Evolutionary conservation across 2,113 vertebrate species (phyloP).

Genomic region (Osmerus eperlanus): DNA sequence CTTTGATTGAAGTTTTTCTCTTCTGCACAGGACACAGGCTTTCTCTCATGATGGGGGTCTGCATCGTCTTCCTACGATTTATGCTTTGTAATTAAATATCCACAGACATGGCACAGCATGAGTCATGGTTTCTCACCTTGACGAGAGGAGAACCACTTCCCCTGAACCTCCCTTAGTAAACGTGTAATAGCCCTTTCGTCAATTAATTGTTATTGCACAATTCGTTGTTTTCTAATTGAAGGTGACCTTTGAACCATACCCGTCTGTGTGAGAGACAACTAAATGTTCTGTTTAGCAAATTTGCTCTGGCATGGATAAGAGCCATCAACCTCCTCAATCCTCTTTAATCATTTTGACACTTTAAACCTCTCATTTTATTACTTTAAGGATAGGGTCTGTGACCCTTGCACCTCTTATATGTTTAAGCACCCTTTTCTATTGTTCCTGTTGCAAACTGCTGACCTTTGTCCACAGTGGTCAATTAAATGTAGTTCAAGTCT

Average conservation of each 20-base stretch:
- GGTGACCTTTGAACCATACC: slow-evolving; percentile 43
- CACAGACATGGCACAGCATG: slow-evolving; percentile 11
- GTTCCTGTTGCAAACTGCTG: not conserved
- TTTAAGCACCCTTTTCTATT: not conserved
- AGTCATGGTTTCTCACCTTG: not conserved
- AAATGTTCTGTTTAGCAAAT: no score
- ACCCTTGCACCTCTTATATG: not conserved
- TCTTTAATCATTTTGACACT: no score
- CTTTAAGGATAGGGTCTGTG: not conserved
- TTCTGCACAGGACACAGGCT: slow-evolving; percentile 35
- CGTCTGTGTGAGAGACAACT: not conserved
- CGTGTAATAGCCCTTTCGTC: slow-evolving; percentile 58
- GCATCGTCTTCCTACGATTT: slow-evolving; percentile 43
- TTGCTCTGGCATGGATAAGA: no score
- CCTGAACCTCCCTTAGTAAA: slow-evolving; percentile 53
- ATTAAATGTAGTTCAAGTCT: slow-evolving; percentile 23
- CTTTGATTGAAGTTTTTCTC: slow-evolving; percentile 38
- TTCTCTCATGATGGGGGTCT: slow-evolving; percentile 20
- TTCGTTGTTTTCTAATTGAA: slow-evolving; percentile 48
- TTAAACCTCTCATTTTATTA: not conserved
- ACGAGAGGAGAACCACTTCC: slow-evolving; percentile 23
- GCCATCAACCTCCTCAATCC: no score
- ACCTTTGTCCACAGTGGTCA: slow-evolving; percentile 34
- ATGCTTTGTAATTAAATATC: slow-evolving; percentile 61
- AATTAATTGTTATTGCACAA: slow-evolving; percentile 56